Conservation (phyloP, 2,888 invertebrate species). For the Leucophenga maculata region DNA sequence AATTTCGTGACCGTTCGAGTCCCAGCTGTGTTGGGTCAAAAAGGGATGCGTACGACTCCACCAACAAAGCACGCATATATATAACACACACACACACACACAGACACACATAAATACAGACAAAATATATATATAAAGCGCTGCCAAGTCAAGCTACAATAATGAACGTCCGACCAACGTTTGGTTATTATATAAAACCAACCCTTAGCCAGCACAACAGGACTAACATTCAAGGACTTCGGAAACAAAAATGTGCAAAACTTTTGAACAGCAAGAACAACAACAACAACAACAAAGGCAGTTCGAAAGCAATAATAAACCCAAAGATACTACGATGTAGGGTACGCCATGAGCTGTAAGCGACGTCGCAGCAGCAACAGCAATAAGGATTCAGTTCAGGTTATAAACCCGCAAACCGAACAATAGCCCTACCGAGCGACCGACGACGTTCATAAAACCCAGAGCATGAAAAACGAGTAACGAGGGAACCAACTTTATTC, state of each 20-base stretch:
- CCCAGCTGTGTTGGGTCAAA: background rate
- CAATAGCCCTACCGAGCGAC: constrained; percentile 4
- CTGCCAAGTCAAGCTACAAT: background rate
- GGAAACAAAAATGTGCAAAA: constrained; percentile 48
- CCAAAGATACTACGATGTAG: background rate
- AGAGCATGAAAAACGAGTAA: constrained; percentile 21
- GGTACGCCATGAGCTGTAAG: background rate
- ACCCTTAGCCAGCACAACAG: constrained; percentile 45
- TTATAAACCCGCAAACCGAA: constrained; percentile 19
- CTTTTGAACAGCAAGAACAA: constrained; percentile 44
- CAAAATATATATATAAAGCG: background rate
- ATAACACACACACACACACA: constrained; percentile 21
- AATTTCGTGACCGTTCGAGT: constrained; percentile 2
- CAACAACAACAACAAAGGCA: background rate
- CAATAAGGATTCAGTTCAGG: constrained; percentile 18
- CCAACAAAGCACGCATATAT: constrained; percentile 26
- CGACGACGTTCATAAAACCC: constrained; percentile 21
- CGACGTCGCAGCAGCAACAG: background rate
- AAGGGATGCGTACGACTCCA: background rate
- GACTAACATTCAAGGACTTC: constrained; percentile 63
- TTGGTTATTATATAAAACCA: constrained; percentile 24
- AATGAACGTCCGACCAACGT: background rate
- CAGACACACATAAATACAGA: constrained; percentile 24
- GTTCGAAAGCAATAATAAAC: background rate
- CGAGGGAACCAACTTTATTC: constrained; percentile 16